phyloP scores from a whole-genome alignment of 2,797 vertebrate genomes.

The Anguilla anguilla region DNA sequence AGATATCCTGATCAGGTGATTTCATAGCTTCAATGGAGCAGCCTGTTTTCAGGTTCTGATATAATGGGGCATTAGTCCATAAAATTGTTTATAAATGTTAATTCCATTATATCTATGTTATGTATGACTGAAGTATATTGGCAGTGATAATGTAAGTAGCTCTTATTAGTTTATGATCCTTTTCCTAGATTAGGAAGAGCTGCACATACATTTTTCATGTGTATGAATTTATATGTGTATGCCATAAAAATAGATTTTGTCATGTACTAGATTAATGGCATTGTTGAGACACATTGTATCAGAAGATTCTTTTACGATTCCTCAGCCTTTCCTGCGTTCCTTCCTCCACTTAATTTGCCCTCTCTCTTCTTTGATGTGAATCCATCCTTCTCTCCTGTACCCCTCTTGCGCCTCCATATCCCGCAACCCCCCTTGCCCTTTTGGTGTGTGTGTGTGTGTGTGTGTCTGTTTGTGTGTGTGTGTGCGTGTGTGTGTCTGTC shows the following conservation, averaged over 20 bases:
- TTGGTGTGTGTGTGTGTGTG: not conserved
- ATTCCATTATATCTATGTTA: conserved; percentile 47
- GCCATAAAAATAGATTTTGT: conserved; percentile 64
- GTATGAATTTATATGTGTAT: conserved; percentile 57
- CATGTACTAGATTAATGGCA: conserved; percentile 70
- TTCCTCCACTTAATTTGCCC: conserved; percentile 43
- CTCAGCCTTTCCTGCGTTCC: conserved; percentile 49
- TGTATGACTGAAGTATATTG: conserved; percentile 49
- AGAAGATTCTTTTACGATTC: conserved; percentile 57
- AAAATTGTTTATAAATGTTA: conserved; percentile 57
- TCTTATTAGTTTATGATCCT: conserved; percentile 65
- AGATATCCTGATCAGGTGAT: not conserved
- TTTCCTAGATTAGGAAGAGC: conserved; percentile 54
- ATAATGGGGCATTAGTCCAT: conserved; percentile 47
- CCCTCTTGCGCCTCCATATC: conserved; percentile 50
- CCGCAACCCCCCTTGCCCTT: conserved; percentile 35
- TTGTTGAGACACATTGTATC: conserved; percentile 63
- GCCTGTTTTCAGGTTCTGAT: conserved; percentile 42
- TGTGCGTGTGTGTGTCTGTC: not conserved
- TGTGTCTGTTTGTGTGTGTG: not conserved
- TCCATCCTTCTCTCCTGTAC: conserved; percentile 37
- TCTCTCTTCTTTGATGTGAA: conserved; percentile 42
- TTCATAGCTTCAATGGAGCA: conserved; percentile 29
- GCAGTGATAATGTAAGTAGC: conserved; percentile 58
- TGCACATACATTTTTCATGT: conserved; percentile 59